Percentiles rank a stretch among this genome's conserved stretches.
phyloP scores from a whole-genome alignment of 2,113 vertebrate species.

The Trematomus loennbergii region DNA sequence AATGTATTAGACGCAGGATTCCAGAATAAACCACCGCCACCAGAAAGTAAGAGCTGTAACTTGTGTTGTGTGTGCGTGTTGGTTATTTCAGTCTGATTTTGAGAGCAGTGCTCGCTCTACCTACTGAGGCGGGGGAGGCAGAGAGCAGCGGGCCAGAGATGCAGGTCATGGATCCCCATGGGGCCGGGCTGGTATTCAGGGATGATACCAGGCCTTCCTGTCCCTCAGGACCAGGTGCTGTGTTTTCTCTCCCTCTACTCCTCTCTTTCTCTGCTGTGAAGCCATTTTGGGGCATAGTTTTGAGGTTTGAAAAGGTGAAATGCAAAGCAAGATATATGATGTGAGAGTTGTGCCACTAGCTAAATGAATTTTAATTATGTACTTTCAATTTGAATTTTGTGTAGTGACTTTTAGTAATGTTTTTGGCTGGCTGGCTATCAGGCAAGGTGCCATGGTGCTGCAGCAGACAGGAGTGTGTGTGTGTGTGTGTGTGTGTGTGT shows the following conservation, averaged over 20 bases:
- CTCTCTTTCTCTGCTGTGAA: slow-evolving; percentile 32
- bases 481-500: slow-evolving; percentile 1
- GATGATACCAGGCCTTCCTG: slow-evolving; percentile 64
- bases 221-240: slow-evolving; percentile 56
- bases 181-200: slow-evolving; percentile 75
- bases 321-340: slow-evolving; percentile 35
- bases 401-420: slow-evolving; percentile 27
- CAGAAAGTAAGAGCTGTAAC: slow-evolving; percentile 9
- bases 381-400: slow-evolving; percentile 30
- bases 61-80: slow-evolving; percentile 15
- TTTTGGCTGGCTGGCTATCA: slow-evolving; percentile 8
- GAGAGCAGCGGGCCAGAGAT: slow-evolving; percentile 67
- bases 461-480: slow-evolving; percentile 14
- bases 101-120: slow-evolving; percentile 37
- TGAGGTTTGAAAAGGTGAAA: slow-evolving; percentile 52
- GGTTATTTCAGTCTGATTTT: slow-evolving; percentile 59
- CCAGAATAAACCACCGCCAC: slow-evolving; percentile 32
- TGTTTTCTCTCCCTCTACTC: slow-evolving; percentile 25
- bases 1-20: slow-evolving; percentile 32
- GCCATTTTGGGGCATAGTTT: slow-evolving; percentile 20
- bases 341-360: slow-evolving; percentile 19
- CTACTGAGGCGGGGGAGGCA: slow-evolving; percentile 40
- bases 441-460: slow-evolving; percentile 15
- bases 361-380: slow-evolving; percentile 43
- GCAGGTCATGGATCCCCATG: slow-evolving; percentile 76